These are phyloP conservation scores for Scortum barcoo DNA, from an alignment of 2,113 vertebrate species.

Conservation along the genomic window DNA sequence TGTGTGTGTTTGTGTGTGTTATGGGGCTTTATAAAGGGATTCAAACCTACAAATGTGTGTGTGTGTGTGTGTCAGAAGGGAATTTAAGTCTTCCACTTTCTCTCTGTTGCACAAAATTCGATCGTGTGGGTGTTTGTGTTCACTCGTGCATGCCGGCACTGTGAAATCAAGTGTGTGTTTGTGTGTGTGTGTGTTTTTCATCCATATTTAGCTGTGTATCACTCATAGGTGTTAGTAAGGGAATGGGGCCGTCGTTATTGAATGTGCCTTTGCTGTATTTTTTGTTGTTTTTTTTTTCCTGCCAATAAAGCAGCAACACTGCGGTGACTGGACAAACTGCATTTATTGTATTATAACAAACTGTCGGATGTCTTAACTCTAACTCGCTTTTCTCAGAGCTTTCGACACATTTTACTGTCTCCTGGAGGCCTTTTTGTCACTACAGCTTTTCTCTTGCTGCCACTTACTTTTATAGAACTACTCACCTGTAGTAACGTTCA, in stretches of 20 bases:
- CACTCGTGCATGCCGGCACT: conserved; percentile 16
- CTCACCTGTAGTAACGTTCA: no score
- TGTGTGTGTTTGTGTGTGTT: conserved; percentile 6
- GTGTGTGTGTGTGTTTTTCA: conserved; percentile 10
- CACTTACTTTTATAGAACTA: background rate
- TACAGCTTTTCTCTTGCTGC: background rate
- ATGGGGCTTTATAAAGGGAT: conserved; percentile 62
- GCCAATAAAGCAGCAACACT: conserved; percentile 23
- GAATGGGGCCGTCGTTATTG: conserved; percentile 25
- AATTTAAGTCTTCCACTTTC: conserved; percentile 22
- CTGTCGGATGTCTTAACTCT: background rate
- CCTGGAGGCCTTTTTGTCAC: background rate
- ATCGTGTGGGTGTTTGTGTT: background rate
- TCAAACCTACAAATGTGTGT: background rate
- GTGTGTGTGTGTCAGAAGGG: conserved; percentile 16
- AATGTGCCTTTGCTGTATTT: conserved; percentile 72
- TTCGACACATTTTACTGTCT: background rate
- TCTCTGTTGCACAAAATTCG: background rate
- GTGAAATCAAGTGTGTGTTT: conserved; percentile 1
- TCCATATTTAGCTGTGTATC: conserved; percentile 12
- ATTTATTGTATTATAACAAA: background rate
- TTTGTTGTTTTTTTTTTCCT: conserved; percentile 35
- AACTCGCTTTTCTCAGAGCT: background rate
- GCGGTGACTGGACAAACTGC: conserved; percentile 21
- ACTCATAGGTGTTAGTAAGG: conserved; percentile 36